Evolutionary conservation across 2,888 invertebrate genomes (phyloP), one percentile per base, ranked within the genome.

Genomic region (Athalia rosae): DNA sequence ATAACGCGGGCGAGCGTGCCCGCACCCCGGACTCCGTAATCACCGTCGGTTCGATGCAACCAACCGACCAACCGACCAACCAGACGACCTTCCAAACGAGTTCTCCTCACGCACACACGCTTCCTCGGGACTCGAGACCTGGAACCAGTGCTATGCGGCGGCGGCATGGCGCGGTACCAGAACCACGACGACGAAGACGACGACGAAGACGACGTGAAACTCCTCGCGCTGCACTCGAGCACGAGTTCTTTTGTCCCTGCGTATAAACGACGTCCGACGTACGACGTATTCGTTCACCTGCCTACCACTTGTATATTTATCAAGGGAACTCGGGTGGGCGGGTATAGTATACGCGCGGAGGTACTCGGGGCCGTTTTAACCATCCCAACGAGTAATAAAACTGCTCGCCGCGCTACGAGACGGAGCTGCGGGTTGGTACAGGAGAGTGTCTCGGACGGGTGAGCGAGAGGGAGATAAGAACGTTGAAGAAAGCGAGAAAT

Each of bases 1-100:
- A 69, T 71, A 71, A 56, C 56, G 53, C 50, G 11, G 28, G 9
- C 69, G 69, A 69, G 56, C 69, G 50, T 69, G 53, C 69, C n/a
- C n/a, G n/a, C 45, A 69, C 41, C 13, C 71, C 45, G 53, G 45
- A 71, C 58, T 71, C 58, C 50, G 71, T 71, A 71, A 71, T 71
- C 71, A 71, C 71, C 58, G 58, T 71, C 58, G 64, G 80, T 28
- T 28, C 28, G 28, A 28, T 28, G 77, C 80, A 77, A 77, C 63
- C 80, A 79, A 81, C 84, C 83, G n/a, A n/a, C n/a, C n/a, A n/a
- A n/a, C n/a, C n/a, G n/a, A n/a, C n/a, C n/a, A 79, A 81, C 84
- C 83, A 76, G 82, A 79, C 80, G 82, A 81, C 84, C 85, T 84
- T 84, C 84, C 79, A 82, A 84, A 85, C 84, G 80, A 78, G 82